phyloP scores from a whole-genome alignment of 2,113 vertebrate genomes.

The Salvelinus namaycush region DNA sequence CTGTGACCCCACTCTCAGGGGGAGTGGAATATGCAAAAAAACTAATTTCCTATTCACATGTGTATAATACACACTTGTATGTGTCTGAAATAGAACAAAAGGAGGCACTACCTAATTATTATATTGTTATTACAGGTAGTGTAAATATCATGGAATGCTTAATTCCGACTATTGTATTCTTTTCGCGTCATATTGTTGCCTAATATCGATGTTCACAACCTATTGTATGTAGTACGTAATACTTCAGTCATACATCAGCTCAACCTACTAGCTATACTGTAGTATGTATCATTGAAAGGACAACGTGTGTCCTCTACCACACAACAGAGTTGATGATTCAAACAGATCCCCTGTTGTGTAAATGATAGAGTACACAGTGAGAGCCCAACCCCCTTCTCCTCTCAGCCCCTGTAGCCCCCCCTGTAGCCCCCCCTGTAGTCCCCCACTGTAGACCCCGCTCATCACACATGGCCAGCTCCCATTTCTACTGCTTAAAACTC shows the following conservation, averaged over 20 bases:
- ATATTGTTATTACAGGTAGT: not conserved
- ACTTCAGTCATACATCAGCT: not conserved
- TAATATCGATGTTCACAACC: not conserved
- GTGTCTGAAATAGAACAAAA: too few relatives aligned
- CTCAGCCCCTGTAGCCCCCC: conserved; percentile 7
- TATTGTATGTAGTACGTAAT: not conserved
- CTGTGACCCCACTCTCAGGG: too few relatives aligned
- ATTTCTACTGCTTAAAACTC: conserved; percentile 38
- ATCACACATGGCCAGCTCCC: conserved; percentile 45
- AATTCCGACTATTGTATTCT: not conserved
- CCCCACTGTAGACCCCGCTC: conserved; percentile 20
- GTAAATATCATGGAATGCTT: not conserved
- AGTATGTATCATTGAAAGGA: conserved; percentile 24
- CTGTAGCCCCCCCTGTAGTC: conserved; percentile 3
- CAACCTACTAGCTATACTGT: not conserved
- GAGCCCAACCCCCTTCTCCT: conserved; percentile 6
- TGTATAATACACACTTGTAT: not conserved
- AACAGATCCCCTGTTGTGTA: conserved; percentile 30
- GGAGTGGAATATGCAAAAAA: too few relatives aligned
- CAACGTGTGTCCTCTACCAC: not conserved
- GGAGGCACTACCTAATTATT: too few relatives aligned
- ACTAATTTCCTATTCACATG: too few relatives aligned
- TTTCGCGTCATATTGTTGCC: too few relatives aligned
- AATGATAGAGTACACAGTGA: conserved; percentile 21
- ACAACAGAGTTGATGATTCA: conserved; percentile 11